Base-by-base conservation (phyloP, 2,888 invertebrate genomes). In the Lutraria lutraria region DNA sequence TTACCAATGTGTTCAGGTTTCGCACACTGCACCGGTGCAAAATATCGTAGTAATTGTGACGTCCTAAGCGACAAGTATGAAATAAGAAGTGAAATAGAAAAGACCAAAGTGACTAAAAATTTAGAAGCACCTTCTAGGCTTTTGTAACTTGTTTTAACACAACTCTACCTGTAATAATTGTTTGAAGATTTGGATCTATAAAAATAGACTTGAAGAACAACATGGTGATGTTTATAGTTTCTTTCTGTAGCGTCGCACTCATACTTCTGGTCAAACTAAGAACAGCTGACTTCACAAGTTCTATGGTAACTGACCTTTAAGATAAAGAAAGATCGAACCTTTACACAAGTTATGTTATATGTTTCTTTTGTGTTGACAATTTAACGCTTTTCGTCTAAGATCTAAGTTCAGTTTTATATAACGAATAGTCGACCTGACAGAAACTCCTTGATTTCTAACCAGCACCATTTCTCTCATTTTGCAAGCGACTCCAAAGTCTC, bases 231-330 rank as follows among this genome's bases (percentile, higher is more conserved):
- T 88, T 68, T 13, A 93, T 56, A 0, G 89, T 90, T 12, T 84
- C 83, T 53, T 80, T 87, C 6, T 89, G 90, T n/a, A 93, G 84
- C 12, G 29, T 53, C 0, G 83, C 83, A 43, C 72, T 79, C 8
- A 93, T 81, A 82, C 79, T 83, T 60, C 86, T 85, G 31, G 91
- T 91, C 54, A 92, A 72, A 76, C 85, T 89, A 0, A 91, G 82
- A 21, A 93, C 72, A 4, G 91, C 83, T 31, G 90, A 89, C 86
- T 92, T 90, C 10, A 93, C 89, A 2, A 93, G 88, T n/a, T 89
- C 88, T 19, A 83, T 86, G 0, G 92, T 91, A 13, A 93, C 90
- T 19, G 89, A 88, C 87, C 93, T 93, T 81, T 16, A 52, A 34
- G 16, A 81, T 8, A 81, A 15, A 81, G 53, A 13, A 52, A n/a